Evolutionary conservation across 2,113 vertebrate species (phyloP), one percentile per base, ranked within the genome.

Genomic region (Poeciliopsis retropinna): DNA sequence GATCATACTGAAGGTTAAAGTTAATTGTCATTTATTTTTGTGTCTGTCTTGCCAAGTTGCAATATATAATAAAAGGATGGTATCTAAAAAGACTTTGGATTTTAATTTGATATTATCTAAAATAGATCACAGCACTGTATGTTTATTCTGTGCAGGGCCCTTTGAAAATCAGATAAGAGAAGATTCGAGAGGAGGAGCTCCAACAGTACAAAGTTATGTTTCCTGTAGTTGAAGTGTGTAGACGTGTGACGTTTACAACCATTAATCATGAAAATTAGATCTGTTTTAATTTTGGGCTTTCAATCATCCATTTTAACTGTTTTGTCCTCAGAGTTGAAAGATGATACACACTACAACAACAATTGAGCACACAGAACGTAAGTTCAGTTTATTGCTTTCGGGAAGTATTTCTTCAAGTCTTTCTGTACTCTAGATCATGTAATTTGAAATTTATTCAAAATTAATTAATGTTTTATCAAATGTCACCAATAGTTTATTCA

Each of bases 31-130:
- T 22, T 67, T 66, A 25, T 5, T 47, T 30, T 63, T 70, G 2
- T 51, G 32, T 75, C 51, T 44, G 41, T 44, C 22, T 28, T 68
- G 70, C 30, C n/a, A 28, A 28, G 68, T 37, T 72, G 31, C 67
- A 37, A 77, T 71, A 39, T 28, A 63, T 25, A 2, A 57, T 34
- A 12, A 27, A 34, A 60, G 34, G 2, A 9, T n/a, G 28, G 29
- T 29, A 28, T 61, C 4, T 15, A 62, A 60, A 41, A 60, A 37
- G 27, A 71, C 25, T n/a, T 25, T 39, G 64, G 5, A 25, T 39
- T 37, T 65, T n/a, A 65, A 34, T 65, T 65, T 37, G 9, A 37
- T 12, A 5, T 34, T 32, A 12, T 37, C 25, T 64, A 3, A 8
- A 37, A 64, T 1, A 64, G n/a, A 64, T 37, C 22, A 25, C 22